phyloP scores from a whole-genome alignment of 2,797 vertebrate genomes.

The Propithecus perrieri region DNA sequence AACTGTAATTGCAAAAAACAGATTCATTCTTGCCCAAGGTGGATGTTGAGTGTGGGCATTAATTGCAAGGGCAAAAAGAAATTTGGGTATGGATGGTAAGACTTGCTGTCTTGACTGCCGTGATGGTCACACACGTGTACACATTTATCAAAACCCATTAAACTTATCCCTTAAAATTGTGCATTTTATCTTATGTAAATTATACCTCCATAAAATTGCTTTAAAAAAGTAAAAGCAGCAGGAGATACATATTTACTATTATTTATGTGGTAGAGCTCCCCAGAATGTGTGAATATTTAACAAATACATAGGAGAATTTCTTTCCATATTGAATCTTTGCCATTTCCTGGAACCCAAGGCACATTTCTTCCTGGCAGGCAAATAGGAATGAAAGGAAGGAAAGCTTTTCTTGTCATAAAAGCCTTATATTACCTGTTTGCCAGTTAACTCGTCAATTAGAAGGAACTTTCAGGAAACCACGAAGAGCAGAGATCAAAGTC shows the following conservation, averaged over 20 bases:
- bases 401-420: neutral
- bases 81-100: neutral
- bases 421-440: neutral
- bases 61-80: neutral
- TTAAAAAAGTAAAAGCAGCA: neutral
- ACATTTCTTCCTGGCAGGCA: slow-evolving; percentile 20
- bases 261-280: neutral
- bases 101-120: neutral
- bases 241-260: neutral
- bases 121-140: neutral
- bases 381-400: neutral
- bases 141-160: neutral
- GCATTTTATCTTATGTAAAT: neutral
- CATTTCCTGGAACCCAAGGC: neutral
- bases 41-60: neutral
- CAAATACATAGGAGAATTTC: neutral
- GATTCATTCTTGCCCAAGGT: neutral
- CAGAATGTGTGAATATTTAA: neutral
- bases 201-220: neutral
- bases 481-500: neutral
- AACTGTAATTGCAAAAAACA: neutral
- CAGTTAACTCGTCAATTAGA: neutral
- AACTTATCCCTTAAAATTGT: neutral
- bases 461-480: neutral
- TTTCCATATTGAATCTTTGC: neutral